Evolutionary conservation across 1,140 invertebrate genomes (phyloP).

Genomic region (Temnothorax curvispinosus): DNA sequence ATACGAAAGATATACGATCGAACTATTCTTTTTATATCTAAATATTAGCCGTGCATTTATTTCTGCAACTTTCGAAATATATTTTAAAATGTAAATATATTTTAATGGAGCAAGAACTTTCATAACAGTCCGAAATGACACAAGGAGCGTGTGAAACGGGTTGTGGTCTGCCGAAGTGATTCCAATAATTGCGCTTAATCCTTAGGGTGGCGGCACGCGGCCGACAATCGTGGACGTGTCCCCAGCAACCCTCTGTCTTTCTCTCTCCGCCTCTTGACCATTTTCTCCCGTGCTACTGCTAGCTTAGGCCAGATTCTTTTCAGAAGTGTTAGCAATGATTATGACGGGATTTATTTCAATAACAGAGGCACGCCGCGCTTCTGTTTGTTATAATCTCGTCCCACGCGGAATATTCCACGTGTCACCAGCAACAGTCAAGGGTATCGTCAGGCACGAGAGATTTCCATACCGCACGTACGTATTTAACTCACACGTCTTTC

Average conservation of each 20-base stretch:
- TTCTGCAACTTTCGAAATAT: conserved; percentile 2
- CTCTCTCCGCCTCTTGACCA: conserved; percentile 21
- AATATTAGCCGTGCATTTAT: background rate
- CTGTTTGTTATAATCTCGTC: conserved; percentile 36
- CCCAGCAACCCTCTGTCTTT: conserved; percentile 69
- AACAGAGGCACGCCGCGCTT: conserved; percentile 68
- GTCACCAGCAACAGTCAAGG: conserved; percentile 55
- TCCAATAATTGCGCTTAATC: conserved; percentile 85
- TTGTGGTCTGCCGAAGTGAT: conserved; percentile 79
- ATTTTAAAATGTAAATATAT: background rate
- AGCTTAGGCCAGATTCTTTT: conserved; percentile 65
- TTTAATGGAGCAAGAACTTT: background rate
- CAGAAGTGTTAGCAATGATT: conserved; percentile 69
- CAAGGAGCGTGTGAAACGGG: conserved; percentile 73
- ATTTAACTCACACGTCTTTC: background rate
- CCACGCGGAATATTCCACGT: conserved; percentile 20
- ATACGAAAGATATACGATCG: background rate
- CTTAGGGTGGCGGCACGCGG: conserved; percentile 79
- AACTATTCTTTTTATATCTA: background rate
- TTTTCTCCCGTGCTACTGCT: conserved; percentile 27
- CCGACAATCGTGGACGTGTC: conserved; percentile 69
- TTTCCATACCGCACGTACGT: background rate
- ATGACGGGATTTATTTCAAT: conserved; percentile 81
- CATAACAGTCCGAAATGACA: background rate
- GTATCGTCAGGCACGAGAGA: background rate